Percentiles rank a stretch among this genome's conserved stretches.
phyloP scores from a whole-genome alignment of 2,113 vertebrate species.

The Ivindomyrus marchei region DNA sequence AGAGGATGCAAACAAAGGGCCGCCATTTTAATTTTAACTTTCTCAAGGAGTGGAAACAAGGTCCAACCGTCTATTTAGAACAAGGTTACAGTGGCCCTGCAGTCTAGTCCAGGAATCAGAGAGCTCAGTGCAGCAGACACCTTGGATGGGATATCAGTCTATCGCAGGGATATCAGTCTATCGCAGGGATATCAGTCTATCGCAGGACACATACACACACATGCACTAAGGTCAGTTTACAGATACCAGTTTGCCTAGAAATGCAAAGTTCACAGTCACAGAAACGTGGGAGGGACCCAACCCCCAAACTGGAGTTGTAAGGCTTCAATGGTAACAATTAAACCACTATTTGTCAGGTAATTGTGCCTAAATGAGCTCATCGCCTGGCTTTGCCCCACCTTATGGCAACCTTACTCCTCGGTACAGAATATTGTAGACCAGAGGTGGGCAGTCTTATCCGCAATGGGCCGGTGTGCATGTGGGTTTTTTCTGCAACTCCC shows the following conservation, averaged over 20 bases:
- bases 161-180: neutral
- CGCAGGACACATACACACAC: neutral
- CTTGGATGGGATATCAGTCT: neutral
- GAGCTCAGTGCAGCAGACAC: neutral
- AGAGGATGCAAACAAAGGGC: neutral
- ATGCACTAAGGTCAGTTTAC: neutral
- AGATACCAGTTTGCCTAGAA: neutral
- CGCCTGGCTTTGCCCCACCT: neutral
- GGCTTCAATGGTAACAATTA: neutral
- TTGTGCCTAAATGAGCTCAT: neutral
- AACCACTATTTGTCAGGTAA: neutral
- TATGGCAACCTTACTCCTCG: neutral
- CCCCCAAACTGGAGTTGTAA: neutral
- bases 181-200: neutral
- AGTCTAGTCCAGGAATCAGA: neutral
- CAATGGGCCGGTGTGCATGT: neutral
- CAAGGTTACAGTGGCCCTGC: neutral
- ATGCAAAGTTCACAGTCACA: neutral
- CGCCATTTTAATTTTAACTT: neutral
- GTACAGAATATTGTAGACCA: neutral
- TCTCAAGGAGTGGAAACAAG: neutral
- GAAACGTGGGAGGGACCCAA: neutral
- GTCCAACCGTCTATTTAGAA: neutral
- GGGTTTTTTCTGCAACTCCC: neutral
- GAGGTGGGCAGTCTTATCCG: neutral